A percentile compares a stretch with the other conserved stretches of the same genome.
Conservation (phyloP, 2,888 invertebrate genomes). For the Terebella lapidaria region DNA sequence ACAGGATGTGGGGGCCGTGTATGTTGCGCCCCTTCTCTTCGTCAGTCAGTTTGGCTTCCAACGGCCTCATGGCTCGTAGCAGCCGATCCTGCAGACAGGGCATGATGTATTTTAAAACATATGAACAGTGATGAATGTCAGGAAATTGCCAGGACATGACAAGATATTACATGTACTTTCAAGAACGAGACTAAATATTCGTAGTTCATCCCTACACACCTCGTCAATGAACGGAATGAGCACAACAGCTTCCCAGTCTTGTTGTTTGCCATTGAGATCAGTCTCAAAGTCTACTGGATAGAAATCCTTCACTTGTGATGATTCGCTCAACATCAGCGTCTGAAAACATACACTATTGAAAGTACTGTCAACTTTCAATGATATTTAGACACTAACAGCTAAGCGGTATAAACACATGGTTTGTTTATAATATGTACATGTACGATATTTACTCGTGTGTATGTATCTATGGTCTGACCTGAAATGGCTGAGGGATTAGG, state of each 20-base stretch:
- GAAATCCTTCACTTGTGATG: conserved; percentile 92
- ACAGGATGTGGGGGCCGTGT: conserved; percentile 83
- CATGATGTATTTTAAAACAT: too few relatives aligned
- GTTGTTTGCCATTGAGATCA: conserved; percentile 97
- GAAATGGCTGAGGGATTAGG: conserved; percentile 90
- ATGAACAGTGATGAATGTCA: too few relatives aligned
- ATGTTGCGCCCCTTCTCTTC: conserved; percentile 76
- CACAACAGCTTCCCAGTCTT: conserved; percentile 95
- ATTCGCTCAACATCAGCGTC: conserved; percentile 80
- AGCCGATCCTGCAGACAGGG: conserved; percentile 60
- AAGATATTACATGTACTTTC: too few relatives aligned
- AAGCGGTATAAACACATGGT: too few relatives aligned
- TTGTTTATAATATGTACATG: too few relatives aligned
- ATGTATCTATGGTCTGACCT: conserved; percentile 31
- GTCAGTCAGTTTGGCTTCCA: conserved; percentile 70
- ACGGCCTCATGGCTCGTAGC: conserved; percentile 76
- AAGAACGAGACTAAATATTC: too few relatives aligned
- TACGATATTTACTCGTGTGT: too few relatives aligned
- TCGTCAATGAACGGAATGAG: conserved; percentile 97
- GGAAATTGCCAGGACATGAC: too few relatives aligned
- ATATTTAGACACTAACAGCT: too few relatives aligned
- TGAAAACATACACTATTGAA: conserved; percentile 27
- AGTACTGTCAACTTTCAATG: too few relatives aligned
- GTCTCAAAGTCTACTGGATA: conserved; percentile 95
- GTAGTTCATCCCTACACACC: too few relatives aligned